Base-by-base conservation (phyloP, 2,888 invertebrate genomes). In the Polymixis lichenea region DNA sequence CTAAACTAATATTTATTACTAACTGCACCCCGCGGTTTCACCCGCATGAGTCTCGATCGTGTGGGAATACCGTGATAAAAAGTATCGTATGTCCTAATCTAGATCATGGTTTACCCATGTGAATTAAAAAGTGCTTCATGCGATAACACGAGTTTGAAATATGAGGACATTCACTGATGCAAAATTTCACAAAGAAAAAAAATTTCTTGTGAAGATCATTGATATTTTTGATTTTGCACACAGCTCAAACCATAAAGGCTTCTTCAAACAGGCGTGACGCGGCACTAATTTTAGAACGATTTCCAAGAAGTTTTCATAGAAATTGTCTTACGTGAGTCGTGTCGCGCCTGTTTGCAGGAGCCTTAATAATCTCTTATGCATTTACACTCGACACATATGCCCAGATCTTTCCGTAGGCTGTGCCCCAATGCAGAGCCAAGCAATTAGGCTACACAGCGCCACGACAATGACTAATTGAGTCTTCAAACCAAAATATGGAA, bases 401-500 rank as follows among this genome's bases (percentile, higher is more conserved):
- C 4, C 1, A 13, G 49, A 49, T 22, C 2, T 49, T 49, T 65
- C 13, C 15, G 28, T 15, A 66, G 9, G 15, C 22, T 17, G 15
- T 66, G 15, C 22, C 28, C 8, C 28, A 65, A 22, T 65, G 0
- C 15, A 66, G 15, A 28, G 15, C 13, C 49, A 22, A 22, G 6
- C 28, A 32, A 22, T 19, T 46, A 49, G 8, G 28, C 9, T 49
- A 28, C 1, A 13, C 7, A 49, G 19, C 25, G 25, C 65, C 17
- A 32, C 22, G 22, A 65, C 28, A 22, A 28, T 2, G 7, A 19
- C 32, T 22, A 22, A 32, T 13, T 28, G 28, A 67, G 32, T 53
- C 32, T 51, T 53, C 53, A 53, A 38, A 53, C n/a, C n/a, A 67
- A 32, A 67, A n/a, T n/a, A 70, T 17, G 28, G 38, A 19, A 75